Base-by-base conservation (phyloP, 1,140 invertebrate genomes). In the Pantala flavescens region DNA sequence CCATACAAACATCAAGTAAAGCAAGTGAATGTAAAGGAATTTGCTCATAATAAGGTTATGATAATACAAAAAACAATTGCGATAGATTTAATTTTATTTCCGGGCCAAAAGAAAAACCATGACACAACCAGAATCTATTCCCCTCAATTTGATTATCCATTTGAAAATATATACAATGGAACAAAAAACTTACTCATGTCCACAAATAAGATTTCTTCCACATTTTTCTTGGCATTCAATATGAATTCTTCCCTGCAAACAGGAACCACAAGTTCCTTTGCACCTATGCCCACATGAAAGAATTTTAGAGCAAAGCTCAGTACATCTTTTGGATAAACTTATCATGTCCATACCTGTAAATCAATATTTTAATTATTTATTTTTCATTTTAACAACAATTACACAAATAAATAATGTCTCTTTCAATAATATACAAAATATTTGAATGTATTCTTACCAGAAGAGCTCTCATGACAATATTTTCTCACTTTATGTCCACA, bases 231-330 rank as follows among this genome's bases (percentile, higher is more conserved):
- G 77, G 81, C 91, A 93, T 70, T 79, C 80, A 75, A 72, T 77
- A 81, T 92, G 90, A 72, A 92, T 80, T 23, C 89, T 83, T 23
- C 88, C 88, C 78, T 87, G 85, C 10, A 78, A 79, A 78, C 90
- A 91, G 55, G 78, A 55, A 7, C 85, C 84, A 81, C 89, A 90
- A 2, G 80, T 82, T 72, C 89, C 88, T 36, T 78, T 78, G 80
- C 89, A 90, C 16, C n/a, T 24, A 80, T 90, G 88, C 0, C 80
- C 82, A 80, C 89, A 92, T 74, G 79, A 78, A 71, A 89, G 80
- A 24, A 77, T 75, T 71, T 55, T 76, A 0, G 74, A 75, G 79
- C 89, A 90, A 43, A 82, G 81, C 43, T 79, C 79, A 0, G 73
- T 75, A 77, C 88, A 90, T 72, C 71, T 72, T 42, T 24, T 24